Evolutionary conservation across 2,797 vertebrate genomes (phyloP).

Genomic region (Micropoecilia bifurca): DNA sequence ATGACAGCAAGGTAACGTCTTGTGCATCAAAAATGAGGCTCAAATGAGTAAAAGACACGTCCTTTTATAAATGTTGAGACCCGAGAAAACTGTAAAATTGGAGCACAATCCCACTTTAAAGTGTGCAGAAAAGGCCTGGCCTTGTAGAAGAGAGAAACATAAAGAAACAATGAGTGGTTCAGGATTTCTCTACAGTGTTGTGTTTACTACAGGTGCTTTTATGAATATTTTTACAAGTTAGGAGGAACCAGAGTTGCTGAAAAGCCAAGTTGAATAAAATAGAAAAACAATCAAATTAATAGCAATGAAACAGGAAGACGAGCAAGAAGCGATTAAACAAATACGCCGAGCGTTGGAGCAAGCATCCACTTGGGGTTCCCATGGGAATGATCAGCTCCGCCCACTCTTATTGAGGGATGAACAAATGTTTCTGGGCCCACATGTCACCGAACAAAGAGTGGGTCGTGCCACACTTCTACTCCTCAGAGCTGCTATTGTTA

Average conservation of each 20-base stretch:
- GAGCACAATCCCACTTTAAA: neutral
- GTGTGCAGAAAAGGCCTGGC: neutral
- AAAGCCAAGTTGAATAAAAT: neutral
- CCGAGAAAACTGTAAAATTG: neutral
- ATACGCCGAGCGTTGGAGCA: slow-evolving; percentile 48
- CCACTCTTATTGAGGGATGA: slow-evolving; percentile 74
- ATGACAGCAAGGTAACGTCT: neutral
- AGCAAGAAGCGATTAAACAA: slow-evolving; percentile 40
- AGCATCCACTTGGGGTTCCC: slow-evolving; percentile 62
- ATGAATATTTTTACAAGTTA: neutral
- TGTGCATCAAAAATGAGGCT: neutral
- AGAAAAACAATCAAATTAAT: neutral
- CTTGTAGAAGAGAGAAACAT: neutral
- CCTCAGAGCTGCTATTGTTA: slow-evolving; percentile 67
- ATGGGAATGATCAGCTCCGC: slow-evolving; percentile 68
- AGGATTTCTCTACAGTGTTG: neutral
- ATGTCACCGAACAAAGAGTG: slow-evolving; percentile 66
- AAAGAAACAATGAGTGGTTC: neutral
- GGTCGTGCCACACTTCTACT: slow-evolving; percentile 52
- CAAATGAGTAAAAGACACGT: neutral
- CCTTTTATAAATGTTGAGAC: neutral
- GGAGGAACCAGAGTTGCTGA: neutral
- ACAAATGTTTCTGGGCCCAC: slow-evolving; percentile 74
- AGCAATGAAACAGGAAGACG: slow-evolving; percentile 2
- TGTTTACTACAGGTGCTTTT: neutral